A percentile compares a stretch with the other conserved stretches of the same genome.
phyloP scores from a whole-genome alignment of 2,113 vertebrate genomes.

The Urocynchramus pylzowi region DNA sequence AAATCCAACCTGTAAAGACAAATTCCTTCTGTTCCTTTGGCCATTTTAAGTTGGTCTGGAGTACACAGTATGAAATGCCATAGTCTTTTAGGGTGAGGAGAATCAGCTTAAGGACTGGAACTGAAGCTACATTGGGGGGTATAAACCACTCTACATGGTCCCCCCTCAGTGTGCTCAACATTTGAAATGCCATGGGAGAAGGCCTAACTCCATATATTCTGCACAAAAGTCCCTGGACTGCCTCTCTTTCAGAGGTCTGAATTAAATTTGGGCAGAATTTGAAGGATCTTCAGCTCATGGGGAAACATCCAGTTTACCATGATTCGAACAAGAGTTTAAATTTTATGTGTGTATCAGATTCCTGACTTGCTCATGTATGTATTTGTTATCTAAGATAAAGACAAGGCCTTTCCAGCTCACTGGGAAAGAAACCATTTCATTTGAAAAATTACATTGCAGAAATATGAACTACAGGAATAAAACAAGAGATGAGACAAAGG shows the following conservation, averaged over 20 bases:
- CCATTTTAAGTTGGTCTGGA: background rate
- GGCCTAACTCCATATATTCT: background rate
- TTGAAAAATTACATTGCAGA: background rate
- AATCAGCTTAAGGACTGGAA: background rate
- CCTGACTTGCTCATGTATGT: background rate
- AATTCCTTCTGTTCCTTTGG: background rate
- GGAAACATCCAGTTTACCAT: background rate
- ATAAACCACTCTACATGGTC: background rate
- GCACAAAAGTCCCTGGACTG: background rate
- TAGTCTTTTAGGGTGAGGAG: background rate
- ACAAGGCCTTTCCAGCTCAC: background rate
- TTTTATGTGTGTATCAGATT: background rate
- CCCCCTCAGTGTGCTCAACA: background rate
- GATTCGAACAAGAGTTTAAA: background rate
- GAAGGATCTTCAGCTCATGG: background rate
- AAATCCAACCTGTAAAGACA: background rate
- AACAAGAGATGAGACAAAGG: background rate
- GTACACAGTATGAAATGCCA: background rate
- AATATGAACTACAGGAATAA: background rate
- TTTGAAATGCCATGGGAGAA: background rate
- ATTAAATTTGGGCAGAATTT: background rate
- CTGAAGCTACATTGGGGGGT: background rate
- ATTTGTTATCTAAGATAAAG: background rate
- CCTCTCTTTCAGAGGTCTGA: background rate
- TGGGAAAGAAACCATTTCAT: background rate